Conservation (phyloP, 1,140 invertebrate species). For the Kradibia gibbosae region DNA sequence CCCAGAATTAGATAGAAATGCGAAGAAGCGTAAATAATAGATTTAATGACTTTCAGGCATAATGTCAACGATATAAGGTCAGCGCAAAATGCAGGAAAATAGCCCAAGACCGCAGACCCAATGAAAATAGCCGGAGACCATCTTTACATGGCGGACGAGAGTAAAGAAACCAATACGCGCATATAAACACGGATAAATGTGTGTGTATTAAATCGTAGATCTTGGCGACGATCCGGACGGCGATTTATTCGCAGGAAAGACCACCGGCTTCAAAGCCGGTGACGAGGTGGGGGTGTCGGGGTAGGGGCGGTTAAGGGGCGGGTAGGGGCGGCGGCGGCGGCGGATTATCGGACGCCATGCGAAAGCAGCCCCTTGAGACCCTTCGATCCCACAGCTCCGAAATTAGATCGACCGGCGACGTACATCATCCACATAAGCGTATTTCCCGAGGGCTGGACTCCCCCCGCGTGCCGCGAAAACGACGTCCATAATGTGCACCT, state of each 20-base stretch:
- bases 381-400: background rate
- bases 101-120: background rate
- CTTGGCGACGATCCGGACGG: background rate
- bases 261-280: background rate
- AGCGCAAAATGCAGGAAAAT: background rate
- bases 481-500: too few relatives aligned
- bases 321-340: too few relatives aligned
- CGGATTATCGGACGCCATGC: background rate
- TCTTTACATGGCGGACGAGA: background rate
- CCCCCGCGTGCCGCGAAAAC: too few relatives aligned
- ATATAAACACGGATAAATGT: too few relatives aligned
- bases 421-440: background rate
- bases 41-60: background rate
- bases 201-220: background rate
- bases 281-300: too few relatives aligned
- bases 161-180: background rate
- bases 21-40: background rate
- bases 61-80: background rate
- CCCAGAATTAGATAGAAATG: background rate
- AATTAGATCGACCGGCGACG: background rate
- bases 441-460: background rate
- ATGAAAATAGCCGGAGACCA: background rate
- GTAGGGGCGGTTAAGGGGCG: too few relatives aligned
- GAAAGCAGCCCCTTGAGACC: background rate
- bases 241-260: conserved; percentile 8